Conservation (phyloP, 2,797 vertebrate genomes). For the Phataginus tetradactyla region DNA sequence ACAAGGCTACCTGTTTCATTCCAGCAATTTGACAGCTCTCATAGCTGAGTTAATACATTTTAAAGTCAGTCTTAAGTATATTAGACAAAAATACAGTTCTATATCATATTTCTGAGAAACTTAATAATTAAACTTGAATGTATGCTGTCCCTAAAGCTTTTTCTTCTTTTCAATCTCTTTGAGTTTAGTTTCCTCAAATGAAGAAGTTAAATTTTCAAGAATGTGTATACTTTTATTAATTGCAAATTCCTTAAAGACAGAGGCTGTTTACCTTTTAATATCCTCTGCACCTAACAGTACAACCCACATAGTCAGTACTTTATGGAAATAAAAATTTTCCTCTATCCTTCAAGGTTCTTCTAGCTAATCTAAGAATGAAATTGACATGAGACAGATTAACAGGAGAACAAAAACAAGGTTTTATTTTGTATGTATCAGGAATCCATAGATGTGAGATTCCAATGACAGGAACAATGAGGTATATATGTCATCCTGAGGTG, state of each 20-base stretch:
- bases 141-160: slow-evolving; percentile 4
- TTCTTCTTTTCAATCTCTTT: slow-evolving; percentile 36
- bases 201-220: slow-evolving; percentile 50
- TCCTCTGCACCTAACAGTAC: neutral
- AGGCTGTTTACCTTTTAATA: neutral
- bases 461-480: too few relatives aligned
- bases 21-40: neutral
- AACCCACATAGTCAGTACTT: neutral
- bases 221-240: neutral
- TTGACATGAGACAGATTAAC: too few relatives aligned
- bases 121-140: slow-evolving; percentile 59
- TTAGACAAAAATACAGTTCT: slow-evolving; percentile 25
- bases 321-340: too few relatives aligned
- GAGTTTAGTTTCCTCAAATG: slow-evolving; percentile 32
- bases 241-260: neutral
- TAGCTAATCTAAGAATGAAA: too few relatives aligned
- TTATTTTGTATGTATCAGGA: too few relatives aligned
- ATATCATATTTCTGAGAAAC: slow-evolving; percentile 7
- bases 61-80: slow-evolving; percentile 23
- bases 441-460: too few relatives aligned
- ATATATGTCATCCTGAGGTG: too few relatives aligned
- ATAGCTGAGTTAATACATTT: slow-evolving; percentile 10
- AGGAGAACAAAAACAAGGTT: too few relatives aligned
- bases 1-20: slow-evolving; percentile 12
- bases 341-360: too few relatives aligned